These are phyloP conservation scores for Oxystoma pomonae DNA, from an alignment of 2,888 invertebrate genomes.

Conservation along the genomic window DNA sequence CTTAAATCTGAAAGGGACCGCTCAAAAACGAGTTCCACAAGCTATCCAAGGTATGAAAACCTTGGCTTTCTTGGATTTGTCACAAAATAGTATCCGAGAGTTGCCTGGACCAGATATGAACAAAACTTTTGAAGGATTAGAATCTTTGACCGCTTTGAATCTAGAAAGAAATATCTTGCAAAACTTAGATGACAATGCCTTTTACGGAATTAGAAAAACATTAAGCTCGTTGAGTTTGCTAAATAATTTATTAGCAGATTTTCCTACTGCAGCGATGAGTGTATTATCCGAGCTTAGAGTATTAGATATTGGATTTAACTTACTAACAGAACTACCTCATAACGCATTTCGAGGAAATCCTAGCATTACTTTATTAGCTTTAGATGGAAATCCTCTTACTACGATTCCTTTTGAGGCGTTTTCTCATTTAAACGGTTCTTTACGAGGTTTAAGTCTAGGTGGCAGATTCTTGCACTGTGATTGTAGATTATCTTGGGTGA, in stretches of 20 bases:
- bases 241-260: slow-evolving; percentile 84
- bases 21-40: slow-evolving; percentile 74
- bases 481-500: slow-evolving; percentile 79
- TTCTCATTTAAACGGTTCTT: slow-evolving; percentile 71
- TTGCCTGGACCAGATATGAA: slow-evolving; percentile 63
- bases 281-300: slow-evolving; percentile 78
- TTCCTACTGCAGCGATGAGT: slow-evolving; percentile 77
- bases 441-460: slow-evolving; percentile 82
- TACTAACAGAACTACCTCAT: slow-evolving; percentile 74
- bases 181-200: slow-evolving; percentile 69
- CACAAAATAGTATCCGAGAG: slow-evolving; percentile 81
- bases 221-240: slow-evolving; percentile 84
- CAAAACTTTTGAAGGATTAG: slow-evolving; percentile 71
- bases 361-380: slow-evolving; percentile 78
- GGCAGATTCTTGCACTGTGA: slow-evolving; percentile 87
- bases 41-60: slow-evolving; percentile 72
- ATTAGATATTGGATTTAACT: slow-evolving; percentile 88
- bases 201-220: slow-evolving; percentile 73
- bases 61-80: slow-evolving; percentile 83
- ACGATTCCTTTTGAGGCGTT: slow-evolving; percentile 80
- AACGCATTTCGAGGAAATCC: slow-evolving; percentile 80
- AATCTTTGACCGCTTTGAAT: slow-evolving; percentile 81
- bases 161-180: slow-evolving; percentile 85
- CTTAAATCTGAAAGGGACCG: slow-evolving; percentile 82
- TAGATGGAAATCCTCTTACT: slow-evolving; percentile 86